Evolutionary conservation across 2,113 vertebrate species (phyloP).

Genomic region (Misgurnus anguillicaudatus): DNA sequence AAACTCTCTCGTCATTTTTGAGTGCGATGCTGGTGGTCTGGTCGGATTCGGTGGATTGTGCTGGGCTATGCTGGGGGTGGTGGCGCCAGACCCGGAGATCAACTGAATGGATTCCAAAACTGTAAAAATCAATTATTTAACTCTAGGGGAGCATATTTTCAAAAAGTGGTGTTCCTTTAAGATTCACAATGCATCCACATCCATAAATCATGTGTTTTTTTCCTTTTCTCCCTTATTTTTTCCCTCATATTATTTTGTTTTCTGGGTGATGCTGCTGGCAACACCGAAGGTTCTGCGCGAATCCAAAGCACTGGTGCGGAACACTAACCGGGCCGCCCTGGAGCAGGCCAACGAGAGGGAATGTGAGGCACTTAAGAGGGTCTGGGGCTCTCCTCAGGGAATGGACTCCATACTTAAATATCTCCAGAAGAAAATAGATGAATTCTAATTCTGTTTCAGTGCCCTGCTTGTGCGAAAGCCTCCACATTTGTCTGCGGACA

Average conservation of each 20-base stretch:
- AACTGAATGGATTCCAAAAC: too few relatives aligned
- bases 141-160: too few relatives aligned
- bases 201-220: constrained; percentile 51
- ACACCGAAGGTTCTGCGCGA: constrained; percentile 88
- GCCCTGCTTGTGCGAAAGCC: background rate
- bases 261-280: constrained; percentile 23
- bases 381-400: constrained; percentile 95
- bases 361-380: constrained; percentile 90
- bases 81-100: too few relatives aligned
- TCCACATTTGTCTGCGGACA: background rate
- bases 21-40: too few relatives aligned
- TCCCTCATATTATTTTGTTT: constrained; percentile 41
- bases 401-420: constrained; percentile 95
- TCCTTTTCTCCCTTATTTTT: constrained; percentile 17
- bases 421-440: constrained; percentile 89
- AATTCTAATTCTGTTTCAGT: constrained; percentile 76
- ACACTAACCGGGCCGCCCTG: constrained; percentile 83
- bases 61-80: too few relatives aligned
- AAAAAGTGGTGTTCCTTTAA: constrained; percentile 24
- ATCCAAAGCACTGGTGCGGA: constrained; percentile 93
- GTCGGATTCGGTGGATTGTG: too few relatives aligned
- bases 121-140: too few relatives aligned
- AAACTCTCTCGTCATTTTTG: too few relatives aligned
- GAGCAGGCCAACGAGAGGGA: constrained; percentile 95
- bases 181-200: constrained; percentile 50